These are phyloP conservation scores for Monochamus saltuarius DNA, from an alignment of 1,140 invertebrate species.

Conservation along the genomic window DNA sequence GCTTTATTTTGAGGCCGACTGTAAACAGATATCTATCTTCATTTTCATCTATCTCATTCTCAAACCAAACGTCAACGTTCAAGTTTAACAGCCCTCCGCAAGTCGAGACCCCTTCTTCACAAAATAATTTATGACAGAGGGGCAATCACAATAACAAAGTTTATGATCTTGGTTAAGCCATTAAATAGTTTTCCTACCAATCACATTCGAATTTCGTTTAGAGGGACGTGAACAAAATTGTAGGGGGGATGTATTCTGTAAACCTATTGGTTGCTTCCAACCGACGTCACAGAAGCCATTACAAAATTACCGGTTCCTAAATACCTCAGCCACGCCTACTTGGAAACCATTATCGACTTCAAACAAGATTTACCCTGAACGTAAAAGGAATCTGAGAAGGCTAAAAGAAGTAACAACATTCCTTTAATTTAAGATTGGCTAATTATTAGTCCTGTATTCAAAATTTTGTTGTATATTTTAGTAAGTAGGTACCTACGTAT, in stretches of 20 bases:
- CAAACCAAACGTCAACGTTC: background rate
- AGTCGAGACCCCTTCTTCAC: constrained; percentile 3
- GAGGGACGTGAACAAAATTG: background rate
- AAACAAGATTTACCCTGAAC: too few species aligned
- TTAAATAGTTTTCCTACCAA: constrained; percentile 21
- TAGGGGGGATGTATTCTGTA: constrained; percentile 12
- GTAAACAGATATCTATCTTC: too few species aligned
- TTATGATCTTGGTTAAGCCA: constrained; percentile 18
- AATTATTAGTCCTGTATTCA: too few species aligned
- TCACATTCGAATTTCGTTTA: constrained; percentile 8
- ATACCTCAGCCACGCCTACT: constrained; percentile 19
- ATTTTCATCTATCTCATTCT: too few species aligned
- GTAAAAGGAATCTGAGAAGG: too few species aligned
- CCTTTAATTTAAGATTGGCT: too few species aligned
- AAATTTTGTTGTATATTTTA: too few species aligned
- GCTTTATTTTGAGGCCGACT: too few species aligned
- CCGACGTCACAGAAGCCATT: constrained; percentile 33
- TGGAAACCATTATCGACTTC: constrained; percentile 7
- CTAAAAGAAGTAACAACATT: too few species aligned
- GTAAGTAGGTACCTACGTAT: too few species aligned
- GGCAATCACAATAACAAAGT: constrained; percentile 31
- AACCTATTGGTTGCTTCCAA: constrained; percentile 23
- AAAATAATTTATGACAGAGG: constrained; percentile 24
- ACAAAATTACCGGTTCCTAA: constrained; percentile 32
- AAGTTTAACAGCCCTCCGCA: constrained; percentile 15